Base-by-base conservation (phyloP, 2,888 invertebrate species). In the Brachyptera putata region DNA sequence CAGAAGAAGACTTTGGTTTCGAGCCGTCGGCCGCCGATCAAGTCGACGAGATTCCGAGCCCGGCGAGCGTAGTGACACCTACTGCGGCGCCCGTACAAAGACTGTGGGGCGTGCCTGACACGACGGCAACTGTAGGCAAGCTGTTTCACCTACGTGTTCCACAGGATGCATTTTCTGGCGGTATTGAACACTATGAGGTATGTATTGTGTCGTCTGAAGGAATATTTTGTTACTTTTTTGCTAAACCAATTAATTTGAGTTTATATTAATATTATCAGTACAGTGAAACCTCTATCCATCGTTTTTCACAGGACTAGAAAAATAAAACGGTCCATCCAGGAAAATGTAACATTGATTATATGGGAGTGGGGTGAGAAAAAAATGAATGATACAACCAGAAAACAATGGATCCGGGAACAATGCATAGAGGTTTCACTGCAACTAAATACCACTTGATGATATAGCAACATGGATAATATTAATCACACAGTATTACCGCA, bases 121-220 rank as follows among this genome's bases (percentile, higher is more conserved):
- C 83, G 63, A 80, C 83, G 66, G 86, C 87, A 67, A 80, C 81
- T 64, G 83, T 84, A 18, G 91, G 90, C 48, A 84, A 84, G 70
- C 76, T 87, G 62, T 88, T 91, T 75, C 84, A 84, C 66, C 81
- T 86, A 74, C 82, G 81, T 68, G 82, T 90, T 67, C 87, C 89
- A 14, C 82, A 80, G 67, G 84, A 87, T 73, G 84, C 86, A 21
- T 87, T 87, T 75, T 79, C 81, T 58, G 86, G 85, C 64, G 79
- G 80, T 67, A 80, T 86, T 50, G 76, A 82, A 69, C 80, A 80
- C 69, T 88, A 85, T 75, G 84, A 87, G 84, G 90, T 89, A 74
- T 72, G 7, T 25, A 49, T 18, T n/a, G n/a, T n/a, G n/a, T n/a
- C n/a, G 13, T 5, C 3, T 5, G 13, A 37, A 14, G 13, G 13